Base-by-base conservation (phyloP, 1,140 invertebrate species). In the Sesamia nonagrioides region DNA sequence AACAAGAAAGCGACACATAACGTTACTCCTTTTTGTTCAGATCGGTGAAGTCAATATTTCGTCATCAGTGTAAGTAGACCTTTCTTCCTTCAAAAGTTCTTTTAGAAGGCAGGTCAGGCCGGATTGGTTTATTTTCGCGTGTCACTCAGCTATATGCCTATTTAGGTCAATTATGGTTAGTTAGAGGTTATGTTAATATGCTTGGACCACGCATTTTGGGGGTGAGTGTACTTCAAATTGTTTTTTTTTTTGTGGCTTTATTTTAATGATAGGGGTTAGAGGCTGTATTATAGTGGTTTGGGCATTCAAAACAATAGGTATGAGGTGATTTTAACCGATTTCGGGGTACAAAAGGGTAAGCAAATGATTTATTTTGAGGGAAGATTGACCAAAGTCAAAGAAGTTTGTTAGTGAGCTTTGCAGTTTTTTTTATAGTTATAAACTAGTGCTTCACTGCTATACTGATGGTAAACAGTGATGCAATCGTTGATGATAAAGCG, bases 131-230 rank as follows among this genome's bases (percentile, higher is more conserved):
- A 7, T 56, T 9, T 17, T 81, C 45, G 79, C 79, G 79, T 81
- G 79, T 5, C n/a, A 60, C 6, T 5, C 35, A 73, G 45, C 48
- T 52, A 42, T 81, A 13, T 63, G n/a, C 6, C 35, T 13, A 77
- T 77, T 9, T 72, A 17, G 79, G 79, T 81, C 69, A 77, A 69
- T 54, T 69, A 37, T 6, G 6, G 27, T 33, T 81, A n/a, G 73
- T 81, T 81, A 77, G 45, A 61, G 58, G 35, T 21, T 56, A 73
- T 77, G 68, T 81, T 81, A 77, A 81, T 81, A 81, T 77, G 73
- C 79, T 73, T 35, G 56, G 58, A n/a, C 79, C 79, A 81, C 74
- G 79, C 79, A 71, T 69, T 77, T 66, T 21, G 48, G 50, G 21
- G 48, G 35, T 27, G 50, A 81, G 18, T 54, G 50, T 33, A 77